A percentile compares a stretch with the other conserved stretches of the same genome.
Evolutionary conservation across 92 coral and sea anemone species (phyloP).

Genomic region (Parazoanthus darwini): DNA sequence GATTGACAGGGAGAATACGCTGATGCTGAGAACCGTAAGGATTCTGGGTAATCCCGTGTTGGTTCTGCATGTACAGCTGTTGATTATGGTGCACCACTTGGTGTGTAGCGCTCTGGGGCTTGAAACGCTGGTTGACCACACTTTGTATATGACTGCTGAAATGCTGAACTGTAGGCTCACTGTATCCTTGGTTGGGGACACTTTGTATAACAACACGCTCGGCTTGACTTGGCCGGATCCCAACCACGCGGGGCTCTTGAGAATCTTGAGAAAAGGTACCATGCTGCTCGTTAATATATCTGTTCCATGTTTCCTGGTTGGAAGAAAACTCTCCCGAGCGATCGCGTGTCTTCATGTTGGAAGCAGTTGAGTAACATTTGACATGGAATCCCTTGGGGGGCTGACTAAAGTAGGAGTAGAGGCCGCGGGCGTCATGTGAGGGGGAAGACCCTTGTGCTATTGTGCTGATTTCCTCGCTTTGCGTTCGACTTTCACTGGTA

Average conservation of each 20-base stretch:
- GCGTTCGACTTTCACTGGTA: background rate
- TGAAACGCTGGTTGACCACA: background rate
- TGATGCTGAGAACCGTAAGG: slow-evolving; percentile 25
- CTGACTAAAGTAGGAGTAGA: slow-evolving; percentile 17
- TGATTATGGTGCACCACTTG: slow-evolving; percentile 29
- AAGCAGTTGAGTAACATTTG: slow-evolving; percentile 12
- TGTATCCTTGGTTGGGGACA: slow-evolving; percentile 4
- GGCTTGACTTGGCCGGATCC: slow-evolving; percentile 26
- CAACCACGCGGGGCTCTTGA: slow-evolving; percentile 25
- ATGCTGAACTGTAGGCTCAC: slow-evolving; percentile 25
- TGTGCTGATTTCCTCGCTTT: slow-evolving; percentile 3
- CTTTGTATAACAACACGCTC: slow-evolving; percentile 17
- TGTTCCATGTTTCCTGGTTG: slow-evolving; percentile 2
- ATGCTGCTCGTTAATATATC: background rate
- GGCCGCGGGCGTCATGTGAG: background rate
- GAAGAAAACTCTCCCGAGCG: background rate
- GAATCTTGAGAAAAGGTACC: slow-evolving; percentile 6
- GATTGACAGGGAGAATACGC: background rate
- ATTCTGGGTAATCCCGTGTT: slow-evolving; percentile 10
- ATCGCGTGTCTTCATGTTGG: slow-evolving; percentile 13
- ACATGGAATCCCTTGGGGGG: slow-evolving; percentile 14
- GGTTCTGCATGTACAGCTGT: slow-evolving; percentile 21
- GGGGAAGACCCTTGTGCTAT: slow-evolving; percentile 15
- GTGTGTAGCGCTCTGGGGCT: background rate
- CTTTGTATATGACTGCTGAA: slow-evolving; percentile 24